Conservation (phyloP, 1,140 invertebrate genomes). For the Hestina assimilis region DNA sequence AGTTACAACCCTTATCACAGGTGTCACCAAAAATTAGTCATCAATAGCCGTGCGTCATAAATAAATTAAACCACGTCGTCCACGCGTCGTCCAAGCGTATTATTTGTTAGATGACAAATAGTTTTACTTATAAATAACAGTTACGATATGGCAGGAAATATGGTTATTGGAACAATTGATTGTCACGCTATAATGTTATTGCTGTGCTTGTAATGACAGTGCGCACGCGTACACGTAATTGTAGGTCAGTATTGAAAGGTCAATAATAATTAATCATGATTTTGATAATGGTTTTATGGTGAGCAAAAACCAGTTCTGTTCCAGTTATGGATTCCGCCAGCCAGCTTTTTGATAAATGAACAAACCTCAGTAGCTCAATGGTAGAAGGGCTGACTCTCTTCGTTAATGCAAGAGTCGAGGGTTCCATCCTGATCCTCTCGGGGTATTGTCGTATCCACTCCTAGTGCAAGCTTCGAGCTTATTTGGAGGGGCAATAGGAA, state of each 20-base stretch:
- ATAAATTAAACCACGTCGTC: conserved; percentile 1
- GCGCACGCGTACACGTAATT: neutral
- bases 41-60: neutral
- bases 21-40: conserved; percentile 1
- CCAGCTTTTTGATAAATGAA: no score
- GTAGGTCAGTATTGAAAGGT: neutral
- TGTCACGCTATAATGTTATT: conserved; percentile 1
- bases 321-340: no score
- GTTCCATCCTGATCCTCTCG: no score
- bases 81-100: neutral
- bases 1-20: no score
- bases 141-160: neutral
- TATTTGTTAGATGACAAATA: neutral
- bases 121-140: neutral
- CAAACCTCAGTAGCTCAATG: neutral
- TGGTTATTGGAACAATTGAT: neutral
- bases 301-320: no score
- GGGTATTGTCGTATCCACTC: no score
- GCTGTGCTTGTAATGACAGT: neutral
- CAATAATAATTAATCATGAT: no score
- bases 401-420: no score
- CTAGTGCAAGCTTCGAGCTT: no score
- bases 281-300: no score
- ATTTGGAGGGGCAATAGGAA: no score
- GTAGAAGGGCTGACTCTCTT: no score